Percentiles rank a stretch among this genome's conserved stretches.
Conservation (phyloP, 2,113 vertebrate species). For the Stigmatopora argus region DNA sequence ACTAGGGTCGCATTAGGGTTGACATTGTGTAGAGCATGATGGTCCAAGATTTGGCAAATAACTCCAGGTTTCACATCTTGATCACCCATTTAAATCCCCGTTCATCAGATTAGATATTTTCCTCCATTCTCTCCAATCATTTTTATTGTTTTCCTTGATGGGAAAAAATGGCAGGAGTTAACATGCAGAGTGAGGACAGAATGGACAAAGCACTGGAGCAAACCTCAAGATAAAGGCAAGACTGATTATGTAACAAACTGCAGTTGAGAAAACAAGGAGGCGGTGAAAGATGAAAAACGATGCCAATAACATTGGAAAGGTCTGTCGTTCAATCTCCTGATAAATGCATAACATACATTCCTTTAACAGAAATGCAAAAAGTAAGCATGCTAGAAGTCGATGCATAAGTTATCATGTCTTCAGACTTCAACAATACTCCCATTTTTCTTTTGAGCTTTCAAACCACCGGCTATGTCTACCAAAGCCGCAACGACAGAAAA, state of each 20-base stretch:
- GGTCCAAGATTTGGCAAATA: no score
- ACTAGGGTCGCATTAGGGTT: no score
- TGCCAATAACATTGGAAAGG: neutral
- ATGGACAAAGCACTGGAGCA: constrained; percentile 14
- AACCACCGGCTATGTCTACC: constrained; percentile 70
- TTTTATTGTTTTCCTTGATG: neutral
- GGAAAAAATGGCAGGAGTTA: neutral
- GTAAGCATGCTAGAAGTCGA: no score
- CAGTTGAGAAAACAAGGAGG: constrained; percentile 21
- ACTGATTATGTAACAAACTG: constrained; percentile 56
- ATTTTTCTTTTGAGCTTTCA: no score
- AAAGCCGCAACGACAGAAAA: constrained; percentile 70
- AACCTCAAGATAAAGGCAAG: constrained; percentile 42
- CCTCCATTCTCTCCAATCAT: neutral
- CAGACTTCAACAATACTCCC: no score
- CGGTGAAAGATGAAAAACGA: neutral
- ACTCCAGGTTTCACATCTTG: no score
- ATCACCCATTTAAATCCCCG: neutral
- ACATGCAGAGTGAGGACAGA: constrained; percentile 26
- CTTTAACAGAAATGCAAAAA: neutral
- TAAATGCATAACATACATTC: neutral
- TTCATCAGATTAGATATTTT: neutral
- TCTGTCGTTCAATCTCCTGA: neutral
- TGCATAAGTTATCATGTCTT: no score
- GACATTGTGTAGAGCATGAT: no score